phyloP scores from a whole-genome alignment of 1,140 invertebrate genomes.

The Apocrypta bakeri region DNA sequence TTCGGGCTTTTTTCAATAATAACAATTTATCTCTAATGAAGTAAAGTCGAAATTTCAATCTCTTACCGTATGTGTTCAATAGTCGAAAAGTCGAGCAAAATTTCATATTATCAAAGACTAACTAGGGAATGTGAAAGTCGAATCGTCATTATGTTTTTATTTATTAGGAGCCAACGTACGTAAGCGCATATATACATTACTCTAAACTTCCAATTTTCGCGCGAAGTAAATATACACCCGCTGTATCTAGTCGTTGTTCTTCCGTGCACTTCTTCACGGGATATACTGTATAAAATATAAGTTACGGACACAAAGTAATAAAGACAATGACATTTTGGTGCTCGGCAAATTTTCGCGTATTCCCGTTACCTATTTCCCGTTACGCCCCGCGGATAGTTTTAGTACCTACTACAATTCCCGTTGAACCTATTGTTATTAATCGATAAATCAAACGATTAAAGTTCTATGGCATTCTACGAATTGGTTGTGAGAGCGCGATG shows the following conservation, averaged over 20 bases:
- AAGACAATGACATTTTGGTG: background rate
- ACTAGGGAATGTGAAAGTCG: background rate
- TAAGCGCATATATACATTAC: background rate
- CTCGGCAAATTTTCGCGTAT: background rate
- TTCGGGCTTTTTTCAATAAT: too few relatives aligned
- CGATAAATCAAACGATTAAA: background rate
- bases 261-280: too few relatives aligned
- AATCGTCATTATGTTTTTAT: background rate
- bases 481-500: background rate
- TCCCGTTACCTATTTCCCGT: background rate
- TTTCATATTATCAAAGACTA: background rate
- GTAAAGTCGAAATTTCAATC: too few relatives aligned
- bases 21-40: background rate
- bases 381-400: background rate
- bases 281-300: too few relatives aligned
- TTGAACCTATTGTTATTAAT: background rate
- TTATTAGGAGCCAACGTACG: too few relatives aligned
- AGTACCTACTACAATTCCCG: background rate
- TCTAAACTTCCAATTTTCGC: background rate
- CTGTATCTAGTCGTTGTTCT: background rate
- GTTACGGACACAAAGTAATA: background rate
- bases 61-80: conserved; percentile 2
- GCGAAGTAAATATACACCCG: background rate
- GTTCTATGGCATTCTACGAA: background rate
- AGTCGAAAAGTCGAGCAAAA: background rate